Conservation (phyloP, 2,113 vertebrate species). For the Chaetodon trifascialis region DNA sequence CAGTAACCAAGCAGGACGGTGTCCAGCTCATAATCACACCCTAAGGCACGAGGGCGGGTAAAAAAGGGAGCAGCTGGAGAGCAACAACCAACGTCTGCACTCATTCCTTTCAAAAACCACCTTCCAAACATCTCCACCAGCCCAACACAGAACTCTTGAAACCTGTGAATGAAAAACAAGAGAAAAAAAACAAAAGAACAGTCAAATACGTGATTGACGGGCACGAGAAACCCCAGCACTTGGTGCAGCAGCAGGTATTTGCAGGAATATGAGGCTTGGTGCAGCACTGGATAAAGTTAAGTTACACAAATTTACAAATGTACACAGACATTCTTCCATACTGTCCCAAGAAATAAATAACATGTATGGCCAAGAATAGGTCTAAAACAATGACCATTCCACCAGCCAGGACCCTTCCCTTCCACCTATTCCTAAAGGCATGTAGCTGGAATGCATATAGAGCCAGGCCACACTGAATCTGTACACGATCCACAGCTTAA, state of each 20-base stretch:
- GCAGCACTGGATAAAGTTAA: slow-evolving; percentile 6
- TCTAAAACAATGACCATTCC: slow-evolving; percentile 71
- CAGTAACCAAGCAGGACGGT: slow-evolving; percentile 48
- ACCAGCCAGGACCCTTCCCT: slow-evolving; percentile 74
- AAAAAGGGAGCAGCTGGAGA: slow-evolving; percentile 69
- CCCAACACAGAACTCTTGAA: slow-evolving; percentile 68
- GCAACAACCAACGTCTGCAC: slow-evolving; percentile 70
- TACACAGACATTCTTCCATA: slow-evolving; percentile 30
- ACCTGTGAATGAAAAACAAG: slow-evolving; percentile 73
- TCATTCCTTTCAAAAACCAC: slow-evolving; percentile 80
- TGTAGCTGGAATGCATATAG: slow-evolving; percentile 53
- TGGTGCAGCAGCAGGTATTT: slow-evolving; percentile 1
- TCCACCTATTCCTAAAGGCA: slow-evolving; percentile 72
- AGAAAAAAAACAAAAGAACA: slow-evolving; percentile 42
- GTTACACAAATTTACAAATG: slow-evolving; percentile 30
- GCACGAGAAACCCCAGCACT: neutral
- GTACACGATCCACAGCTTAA: slow-evolving; percentile 13
- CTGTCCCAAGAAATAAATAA: slow-evolving; percentile 53
- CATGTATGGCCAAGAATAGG: slow-evolving; percentile 71
- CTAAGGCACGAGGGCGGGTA: slow-evolving; percentile 50
- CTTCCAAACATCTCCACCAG: slow-evolving; percentile 77
- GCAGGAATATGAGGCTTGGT: neutral
- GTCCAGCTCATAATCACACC: slow-evolving; percentile 56
- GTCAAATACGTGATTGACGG: slow-evolving; percentile 48
- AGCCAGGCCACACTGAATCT: slow-evolving; percentile 5